Evolutionary conservation across 2,888 invertebrate species (phyloP).

Genomic region (Heliconius erato): DNA sequence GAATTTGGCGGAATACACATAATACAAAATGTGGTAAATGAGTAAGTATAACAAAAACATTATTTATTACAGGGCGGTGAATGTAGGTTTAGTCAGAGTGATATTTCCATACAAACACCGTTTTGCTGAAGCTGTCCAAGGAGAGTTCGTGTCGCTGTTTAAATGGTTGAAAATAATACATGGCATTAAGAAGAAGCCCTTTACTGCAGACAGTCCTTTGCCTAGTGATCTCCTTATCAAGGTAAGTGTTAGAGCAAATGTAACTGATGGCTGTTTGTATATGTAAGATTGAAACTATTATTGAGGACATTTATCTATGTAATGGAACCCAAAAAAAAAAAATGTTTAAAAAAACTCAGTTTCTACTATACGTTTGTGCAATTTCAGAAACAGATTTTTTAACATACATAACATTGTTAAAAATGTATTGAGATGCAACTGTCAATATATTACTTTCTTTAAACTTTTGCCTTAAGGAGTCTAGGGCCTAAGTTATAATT

Average conservation of each 20-base stretch:
- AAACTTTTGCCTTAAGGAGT: too few relatives aligned
- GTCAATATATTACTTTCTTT: too few relatives aligned
- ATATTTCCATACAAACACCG: slow-evolving; percentile 95
- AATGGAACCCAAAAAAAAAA: too few relatives aligned
- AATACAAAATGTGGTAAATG: background rate
- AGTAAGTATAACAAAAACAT: background rate
- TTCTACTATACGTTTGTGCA: too few relatives aligned
- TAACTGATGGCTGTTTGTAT: background rate
- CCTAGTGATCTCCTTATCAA: slow-evolving; percentile 96
- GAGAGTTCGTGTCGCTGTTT: slow-evolving; percentile 94
- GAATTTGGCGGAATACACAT: too few relatives aligned
- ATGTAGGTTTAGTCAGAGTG: slow-evolving; percentile 88
- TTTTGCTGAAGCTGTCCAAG: slow-evolving; percentile 94
- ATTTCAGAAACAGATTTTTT: too few relatives aligned
- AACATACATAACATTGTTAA: too few relatives aligned
- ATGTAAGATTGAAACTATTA: background rate
- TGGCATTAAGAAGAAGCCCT: slow-evolving; percentile 88
- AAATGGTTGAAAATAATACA: slow-evolving; percentile 98
- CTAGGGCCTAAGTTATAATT: too few relatives aligned
- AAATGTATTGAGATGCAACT: too few relatives aligned
- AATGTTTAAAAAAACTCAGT: too few relatives aligned
- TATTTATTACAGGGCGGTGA: slow-evolving; percentile 78
- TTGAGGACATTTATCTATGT: background rate
- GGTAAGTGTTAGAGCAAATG: slow-evolving; percentile 74
- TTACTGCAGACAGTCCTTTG: slow-evolving; percentile 89